A percentile compares a stretch with the other conserved stretches of the same genome.
Evolutionary conservation across 2,113 vertebrate species (phyloP).

Genomic region (Oryzias celebensis): DNA sequence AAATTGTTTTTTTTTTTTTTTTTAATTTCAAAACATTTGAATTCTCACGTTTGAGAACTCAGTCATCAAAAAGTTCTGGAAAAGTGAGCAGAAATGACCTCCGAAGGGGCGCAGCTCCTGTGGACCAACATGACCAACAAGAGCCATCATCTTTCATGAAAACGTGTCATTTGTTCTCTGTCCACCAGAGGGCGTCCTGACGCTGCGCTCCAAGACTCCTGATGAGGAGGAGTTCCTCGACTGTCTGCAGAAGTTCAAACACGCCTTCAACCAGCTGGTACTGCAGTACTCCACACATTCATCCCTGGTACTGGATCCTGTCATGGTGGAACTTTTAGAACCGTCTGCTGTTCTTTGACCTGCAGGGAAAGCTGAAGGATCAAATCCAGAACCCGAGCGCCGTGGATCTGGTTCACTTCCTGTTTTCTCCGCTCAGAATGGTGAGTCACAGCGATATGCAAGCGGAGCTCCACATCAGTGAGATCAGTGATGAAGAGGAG

Average conservation of each 20-base stretch:
- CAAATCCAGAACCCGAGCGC: conserved; percentile 97
- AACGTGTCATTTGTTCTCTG: background rate
- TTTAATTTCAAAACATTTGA: no score
- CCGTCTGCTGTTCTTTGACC: conserved; percentile 2
- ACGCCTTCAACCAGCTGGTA: conserved; percentile 97
- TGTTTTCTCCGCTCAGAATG: conserved; percentile 92
- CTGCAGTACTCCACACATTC: background rate
- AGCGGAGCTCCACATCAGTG: background rate
- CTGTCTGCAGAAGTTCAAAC: conserved; percentile 98
- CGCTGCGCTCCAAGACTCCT: conserved; percentile 90
- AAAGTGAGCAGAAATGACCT: no score
- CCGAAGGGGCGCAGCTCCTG: no score
- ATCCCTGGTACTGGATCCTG: background rate
- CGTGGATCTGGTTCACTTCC: conserved; percentile 90
- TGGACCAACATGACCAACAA: background rate
- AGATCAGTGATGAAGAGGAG: background rate
- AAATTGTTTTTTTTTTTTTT: no score
- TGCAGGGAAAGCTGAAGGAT: conserved; percentile 86
- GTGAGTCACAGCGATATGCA: conserved; percentile 44
- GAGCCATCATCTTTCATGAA: background rate
- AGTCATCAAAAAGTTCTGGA: no score
- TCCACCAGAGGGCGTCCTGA: conserved; percentile 93
- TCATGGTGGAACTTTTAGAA: background rate
- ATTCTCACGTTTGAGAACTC: no score
- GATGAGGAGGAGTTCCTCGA: conserved; percentile 88